Conservation (phyloP, 1,140 invertebrate genomes). For the Sitophilus oryzae region DNA sequence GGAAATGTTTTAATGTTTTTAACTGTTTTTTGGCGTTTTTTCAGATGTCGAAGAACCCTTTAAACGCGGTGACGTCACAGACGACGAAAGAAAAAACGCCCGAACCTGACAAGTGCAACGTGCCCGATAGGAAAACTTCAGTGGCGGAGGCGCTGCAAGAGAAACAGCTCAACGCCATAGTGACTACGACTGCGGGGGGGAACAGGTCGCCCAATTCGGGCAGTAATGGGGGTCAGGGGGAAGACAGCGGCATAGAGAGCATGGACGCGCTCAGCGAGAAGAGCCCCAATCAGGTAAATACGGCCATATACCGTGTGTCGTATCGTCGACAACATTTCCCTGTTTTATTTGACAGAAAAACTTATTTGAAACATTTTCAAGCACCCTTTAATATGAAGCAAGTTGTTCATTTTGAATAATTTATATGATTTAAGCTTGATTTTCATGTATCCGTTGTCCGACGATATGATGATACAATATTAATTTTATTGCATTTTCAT, state of each 20-base stretch:
- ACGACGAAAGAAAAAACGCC: slow-evolving; percentile 39
- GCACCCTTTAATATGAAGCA: not conserved
- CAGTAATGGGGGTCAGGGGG: slow-evolving; percentile 53
- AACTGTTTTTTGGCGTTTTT: not conserved
- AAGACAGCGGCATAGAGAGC: slow-evolving; percentile 88
- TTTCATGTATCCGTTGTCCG: too few relatives aligned
- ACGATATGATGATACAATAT: too few relatives aligned
- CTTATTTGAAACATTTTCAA: not conserved
- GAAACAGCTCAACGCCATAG: slow-evolving; percentile 28
- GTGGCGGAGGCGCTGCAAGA: slow-evolving; percentile 26
- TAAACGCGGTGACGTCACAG: slow-evolving; percentile 6
- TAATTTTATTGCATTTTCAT: too few relatives aligned
- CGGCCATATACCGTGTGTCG: too few relatives aligned
- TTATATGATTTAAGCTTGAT: too few relatives aligned
- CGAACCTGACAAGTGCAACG: slow-evolving; percentile 39
- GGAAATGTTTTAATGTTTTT: not conserved
- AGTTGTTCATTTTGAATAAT: too few relatives aligned
- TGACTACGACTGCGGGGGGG: slow-evolving; percentile 18
- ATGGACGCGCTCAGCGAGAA: slow-evolving; percentile 91
- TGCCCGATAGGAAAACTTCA: slow-evolving; percentile 29
- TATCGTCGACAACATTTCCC: too few relatives aligned
- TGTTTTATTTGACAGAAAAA: too few relatives aligned
- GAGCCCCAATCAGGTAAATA: slow-evolving; percentile 57
- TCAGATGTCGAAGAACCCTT: slow-evolving; percentile 16
- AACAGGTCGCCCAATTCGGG: slow-evolving; percentile 40